Conservation (phyloP, 2,888 invertebrate species). For the Plutella xylostella region DNA sequence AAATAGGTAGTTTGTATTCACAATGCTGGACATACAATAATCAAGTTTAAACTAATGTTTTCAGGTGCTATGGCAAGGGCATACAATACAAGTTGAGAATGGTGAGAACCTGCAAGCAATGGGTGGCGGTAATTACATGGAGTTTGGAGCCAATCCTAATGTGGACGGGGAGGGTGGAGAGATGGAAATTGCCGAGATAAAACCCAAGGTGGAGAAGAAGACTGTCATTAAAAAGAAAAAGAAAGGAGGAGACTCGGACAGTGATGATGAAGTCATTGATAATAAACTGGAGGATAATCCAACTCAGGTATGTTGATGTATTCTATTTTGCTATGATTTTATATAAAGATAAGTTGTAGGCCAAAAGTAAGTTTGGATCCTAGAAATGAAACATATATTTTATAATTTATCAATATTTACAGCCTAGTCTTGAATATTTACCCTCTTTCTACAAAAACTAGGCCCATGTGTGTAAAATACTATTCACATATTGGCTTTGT, state of each 20-base stretch:
- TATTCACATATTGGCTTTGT: too few relatives aligned
- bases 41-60: too few relatives aligned
- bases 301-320: constrained; percentile 41
- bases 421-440: too few relatives aligned
- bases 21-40: too few relatives aligned
- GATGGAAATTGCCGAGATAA: constrained; percentile 50
- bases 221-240: constrained; percentile 59
- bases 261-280: constrained; percentile 67
- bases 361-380: too few relatives aligned
- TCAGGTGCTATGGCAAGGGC: constrained; percentile 75
- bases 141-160: constrained; percentile 37
- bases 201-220: constrained; percentile 61
- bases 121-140: constrained; percentile 45
- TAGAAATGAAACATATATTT: too few relatives aligned
- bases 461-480: too few relatives aligned
- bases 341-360: too few relatives aligned
- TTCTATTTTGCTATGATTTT: too few relatives aligned
- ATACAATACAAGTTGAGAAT: constrained; percentile 73
- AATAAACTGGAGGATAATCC: constrained; percentile 79
- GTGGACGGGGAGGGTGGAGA: constrained; percentile 41
- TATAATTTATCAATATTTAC: too few relatives aligned
- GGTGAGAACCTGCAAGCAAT: constrained; percentile 49
- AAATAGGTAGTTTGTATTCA: background rate
- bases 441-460: too few relatives aligned
- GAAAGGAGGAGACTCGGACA: constrained; percentile 55